Evolutionary conservation across 2,113 vertebrate species (phyloP), one percentile per base, ranked within the genome.

Genomic region (Enhydra lutris): DNA sequence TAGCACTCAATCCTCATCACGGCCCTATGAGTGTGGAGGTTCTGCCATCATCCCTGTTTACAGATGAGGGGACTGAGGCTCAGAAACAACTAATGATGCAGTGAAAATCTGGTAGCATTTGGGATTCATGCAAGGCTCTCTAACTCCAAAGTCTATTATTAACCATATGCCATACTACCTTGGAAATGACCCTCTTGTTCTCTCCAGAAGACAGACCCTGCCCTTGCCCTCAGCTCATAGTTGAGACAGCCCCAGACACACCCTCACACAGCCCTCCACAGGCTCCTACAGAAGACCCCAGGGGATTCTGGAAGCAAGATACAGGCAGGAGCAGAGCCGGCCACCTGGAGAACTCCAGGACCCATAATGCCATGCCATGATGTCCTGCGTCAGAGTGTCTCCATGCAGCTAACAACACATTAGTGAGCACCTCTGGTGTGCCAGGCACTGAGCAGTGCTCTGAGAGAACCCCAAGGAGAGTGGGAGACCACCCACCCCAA

Each of bases 311-410:
- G 52, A 50, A 61, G 31, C 3, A 4, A 61, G 23, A 39, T 31
- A 0, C 1, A 71, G 80, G 42, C 29, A 13, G 13, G 55, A 6
- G 26, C 82, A 29, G 36, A 69, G 8, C 59, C 6, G 26, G 24
- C 26, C 14, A 24, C n/a, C 55, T 50, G 11, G 4, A 15, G 45
- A 20, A 76, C 29, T 14, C 34, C 55, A n/a, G 83, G 57, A 20
- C 36, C 55, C 6, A 2, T 2, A 26, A 36, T 4, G 0, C 20
- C 12, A 3, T 11, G 29, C 50, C 13, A 31, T 0, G 3, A 63
- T 0, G 34, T 15, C 73, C 36, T 18, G 31, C 0, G 0, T 23
- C 15, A 2, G 18, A 86, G 81, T 2, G 5, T 89, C 78, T 36
- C 11, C 0, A 18, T 0, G 6, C 36, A 29, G 0, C 6, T 17